Evolutionary conservation across 2,888 invertebrate genomes (phyloP), one percentile per base, ranked within the genome.

Genomic region (Neoscelio sp.): DNA sequence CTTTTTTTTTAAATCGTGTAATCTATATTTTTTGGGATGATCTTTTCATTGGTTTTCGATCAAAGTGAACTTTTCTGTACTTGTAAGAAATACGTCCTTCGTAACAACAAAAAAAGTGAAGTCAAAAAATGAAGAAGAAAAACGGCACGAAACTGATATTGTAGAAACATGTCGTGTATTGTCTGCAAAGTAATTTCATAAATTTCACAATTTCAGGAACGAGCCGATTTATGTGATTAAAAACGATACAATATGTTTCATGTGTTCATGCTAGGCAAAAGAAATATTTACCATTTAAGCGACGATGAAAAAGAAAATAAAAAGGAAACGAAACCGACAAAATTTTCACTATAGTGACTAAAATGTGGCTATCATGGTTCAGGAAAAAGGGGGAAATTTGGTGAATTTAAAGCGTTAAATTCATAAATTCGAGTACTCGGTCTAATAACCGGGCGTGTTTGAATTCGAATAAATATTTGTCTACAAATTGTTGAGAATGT

Each of bases 191-290:
- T 78, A 79, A 71, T 80, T 82, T 81, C 50, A 78, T 78, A 83
- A 81, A 64, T 82, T 78, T 78, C 75, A 70, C 52, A 77, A 83
- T 82, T 80, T 83, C 85, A 81, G 80, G 76, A 79, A 82, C 78
- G 78, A 78, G 79, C 82, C 83, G 78, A 65, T 84, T 79, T 79
- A 75, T 80, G 73, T 82, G 82, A 82, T 82, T 82, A 64, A n/a
- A n/a, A 82, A 80, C 70, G 75, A 85, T 85, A 85, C 83, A 85
- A 87, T 86, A 86, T 83, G 82, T 87, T 86, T 56, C 85, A 87
- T 87, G 88, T 87, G 87, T 88, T 88, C 85, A 87, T 83, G 67
- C 75, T 87, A 85, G 83, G 82, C 78, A 80, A 84, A 84, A 81
- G 78, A 75, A 82, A 80, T 83, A 84, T 82, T 83, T 78, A 85